Evolutionary conservation across 2,113 vertebrate species (phyloP).

Genomic region (Myotis lucifugus): DNA sequence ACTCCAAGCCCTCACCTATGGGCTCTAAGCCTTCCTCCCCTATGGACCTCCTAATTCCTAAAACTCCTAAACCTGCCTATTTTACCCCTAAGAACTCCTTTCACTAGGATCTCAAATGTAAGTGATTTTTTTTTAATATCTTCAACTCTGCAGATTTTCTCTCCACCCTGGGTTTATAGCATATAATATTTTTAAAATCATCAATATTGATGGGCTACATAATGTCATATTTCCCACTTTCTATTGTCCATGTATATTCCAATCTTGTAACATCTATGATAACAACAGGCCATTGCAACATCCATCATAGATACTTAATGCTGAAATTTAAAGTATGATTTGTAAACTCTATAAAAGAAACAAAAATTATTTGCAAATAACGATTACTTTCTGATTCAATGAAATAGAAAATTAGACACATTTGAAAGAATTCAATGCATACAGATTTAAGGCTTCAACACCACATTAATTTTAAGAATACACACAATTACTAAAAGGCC

Average conservation of each 20-base stretch:
- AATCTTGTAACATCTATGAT: not conserved
- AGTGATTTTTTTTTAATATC: not conserved
- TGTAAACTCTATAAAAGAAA: not conserved
- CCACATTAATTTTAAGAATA: not conserved
- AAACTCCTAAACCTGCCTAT: too few species aligned
- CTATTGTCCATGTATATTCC: not conserved
- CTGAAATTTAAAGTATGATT: slow-evolving; percentile 43
- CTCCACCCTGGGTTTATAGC: not conserved
- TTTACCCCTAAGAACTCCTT: too few species aligned
- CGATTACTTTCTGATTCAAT: slow-evolving; percentile 30
- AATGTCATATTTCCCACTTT: slow-evolving; percentile 35
- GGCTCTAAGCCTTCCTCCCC: too few species aligned
- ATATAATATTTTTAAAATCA: not conserved
- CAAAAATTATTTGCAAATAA: slow-evolving; percentile 21
- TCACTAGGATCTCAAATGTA: not conserved
- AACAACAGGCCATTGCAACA: not conserved
- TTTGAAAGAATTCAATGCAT: not conserved
- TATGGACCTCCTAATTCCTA: too few species aligned
- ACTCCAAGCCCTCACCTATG: too few species aligned
- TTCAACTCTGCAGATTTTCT: not conserved
- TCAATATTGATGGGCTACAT: not conserved
- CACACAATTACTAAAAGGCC: slow-evolving; percentile 8
- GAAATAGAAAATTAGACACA: slow-evolving; percentile 45
- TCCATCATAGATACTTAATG: slow-evolving; percentile 41
- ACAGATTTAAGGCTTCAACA: slow-evolving; percentile 44